Evolutionary conservation across 2,888 invertebrate species (phyloP), one percentile per base, ranked within the genome.

Genomic region (Caenorhabditis sp.): DNA sequence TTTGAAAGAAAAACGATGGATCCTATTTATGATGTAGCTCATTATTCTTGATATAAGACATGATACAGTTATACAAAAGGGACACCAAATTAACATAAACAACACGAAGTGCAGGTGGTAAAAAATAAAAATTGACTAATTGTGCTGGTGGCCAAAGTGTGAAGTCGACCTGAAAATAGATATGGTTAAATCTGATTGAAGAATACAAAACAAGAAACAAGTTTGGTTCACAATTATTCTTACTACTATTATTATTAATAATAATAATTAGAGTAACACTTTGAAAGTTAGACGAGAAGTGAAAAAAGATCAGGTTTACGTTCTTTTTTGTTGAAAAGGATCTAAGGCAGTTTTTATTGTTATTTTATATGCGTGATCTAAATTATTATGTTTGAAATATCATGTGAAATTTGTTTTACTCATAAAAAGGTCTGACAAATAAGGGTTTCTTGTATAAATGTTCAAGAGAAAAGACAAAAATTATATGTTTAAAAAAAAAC

Each of bases 61-160:
- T 93, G 84, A 93, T 94, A 52, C 94, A 90, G 89, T 95, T 94
- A 89, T 93, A 95, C 0, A 93, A 93, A 83, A 95, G 90, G 43
- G 94, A 94, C 85, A 95, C 92, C 0, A 91, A 91, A 87, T 93
- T 95, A 87, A 94, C 94, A 89, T 94, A 96, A 12, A 94, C 89
- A 36, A 96, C 93, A 86, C 95, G 91, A 88, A 91, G 95, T 83
- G 90, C 92, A 10, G 92, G 92, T 12, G 95, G 93, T 77, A 96
- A 88, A 86, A 93, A 92, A 88, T 93, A 94, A 89, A 96, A 96
- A 89, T 95, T 96, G n/a, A 96, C 90, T 53, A 94, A 90, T 88
- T 96, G 95, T 0, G 94, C 95, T 7, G 93, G 93, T 0, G 95
- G 95, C 95, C 95, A 95, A 27, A 95, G 91, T 7, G 93, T 87